Conservation (phyloP, 2,888 invertebrate species). For the Aromia moschata region DNA sequence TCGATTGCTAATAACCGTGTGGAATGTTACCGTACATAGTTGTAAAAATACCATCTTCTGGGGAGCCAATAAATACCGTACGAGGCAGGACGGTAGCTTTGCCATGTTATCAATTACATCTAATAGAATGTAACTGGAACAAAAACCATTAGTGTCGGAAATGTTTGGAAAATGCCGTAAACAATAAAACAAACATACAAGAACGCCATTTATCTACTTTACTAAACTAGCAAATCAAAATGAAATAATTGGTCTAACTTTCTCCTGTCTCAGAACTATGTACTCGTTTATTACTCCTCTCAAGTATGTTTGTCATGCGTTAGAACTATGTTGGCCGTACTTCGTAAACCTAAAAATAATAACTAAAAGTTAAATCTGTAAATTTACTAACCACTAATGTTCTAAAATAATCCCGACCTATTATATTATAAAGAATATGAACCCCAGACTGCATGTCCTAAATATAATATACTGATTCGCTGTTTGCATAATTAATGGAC, state of each 20-base stretch:
- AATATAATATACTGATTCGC: background rate
- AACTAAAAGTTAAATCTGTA: no score
- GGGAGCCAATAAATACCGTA: background rate
- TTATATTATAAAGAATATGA: background rate
- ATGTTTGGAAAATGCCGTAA: conserved; percentile 5
- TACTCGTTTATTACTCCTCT: no score
- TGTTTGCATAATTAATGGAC: background rate
- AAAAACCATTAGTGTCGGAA: conserved; percentile 18
- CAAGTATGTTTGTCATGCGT: background rate
- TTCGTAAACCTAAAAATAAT: no score
- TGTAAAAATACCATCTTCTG: no score
- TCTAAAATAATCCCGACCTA: background rate
- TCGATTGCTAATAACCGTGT: background rate
- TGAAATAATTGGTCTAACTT: conserved; percentile 22
- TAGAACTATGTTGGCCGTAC: background rate
- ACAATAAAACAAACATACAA: conserved; percentile 18
- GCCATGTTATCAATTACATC: background rate
- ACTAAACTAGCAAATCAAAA: conserved; percentile 12
- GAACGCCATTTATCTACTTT: background rate
- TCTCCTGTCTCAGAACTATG: conserved; percentile 7
- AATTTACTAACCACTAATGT: background rate
- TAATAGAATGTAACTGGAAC: conserved; percentile 7
- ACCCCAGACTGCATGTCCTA: background rate
- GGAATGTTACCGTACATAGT: no score
- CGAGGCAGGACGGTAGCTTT: background rate